Percentiles rank a stretch among this genome's conserved stretches.
phyloP scores from a whole-genome alignment of 2,888 invertebrate genomes.

The Patella depressa region DNA sequence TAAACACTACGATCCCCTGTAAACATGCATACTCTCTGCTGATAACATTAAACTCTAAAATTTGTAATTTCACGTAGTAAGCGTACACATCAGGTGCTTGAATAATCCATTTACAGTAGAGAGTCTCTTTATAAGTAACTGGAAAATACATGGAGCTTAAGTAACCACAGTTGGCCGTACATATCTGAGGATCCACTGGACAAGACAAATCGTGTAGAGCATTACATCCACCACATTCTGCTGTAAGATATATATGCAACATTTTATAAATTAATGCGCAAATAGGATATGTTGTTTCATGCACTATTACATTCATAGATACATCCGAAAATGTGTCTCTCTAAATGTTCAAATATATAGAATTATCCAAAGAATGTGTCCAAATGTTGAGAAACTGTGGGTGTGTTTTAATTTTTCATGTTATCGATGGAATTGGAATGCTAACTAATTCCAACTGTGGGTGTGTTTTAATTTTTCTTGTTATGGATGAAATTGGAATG shows the following conservation, averaged over 20 bases:
- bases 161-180: background rate
- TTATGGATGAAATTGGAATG: no score
- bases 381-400: no score
- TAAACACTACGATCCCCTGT: background rate
- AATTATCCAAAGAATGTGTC: no score
- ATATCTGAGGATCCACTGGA: background rate
- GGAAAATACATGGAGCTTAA: background rate
- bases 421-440: no score
- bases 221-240: background rate
- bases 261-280: no score
- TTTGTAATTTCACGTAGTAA: background rate
- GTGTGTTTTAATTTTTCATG: no score
- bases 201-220: background rate
- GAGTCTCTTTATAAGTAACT: background rate
- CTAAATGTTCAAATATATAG: no score
- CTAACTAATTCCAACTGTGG: no score
- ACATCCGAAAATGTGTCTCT: no score
- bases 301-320: no score
- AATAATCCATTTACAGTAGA: background rate
- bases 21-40: background rate
- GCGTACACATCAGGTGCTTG: background rate
- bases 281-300: no score
- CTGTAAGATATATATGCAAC: background rate
- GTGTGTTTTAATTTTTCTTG: no score
- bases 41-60: background rate